phyloP scores from a whole-genome alignment of 2,113 vertebrate genomes.

The Progne subis region DNA sequence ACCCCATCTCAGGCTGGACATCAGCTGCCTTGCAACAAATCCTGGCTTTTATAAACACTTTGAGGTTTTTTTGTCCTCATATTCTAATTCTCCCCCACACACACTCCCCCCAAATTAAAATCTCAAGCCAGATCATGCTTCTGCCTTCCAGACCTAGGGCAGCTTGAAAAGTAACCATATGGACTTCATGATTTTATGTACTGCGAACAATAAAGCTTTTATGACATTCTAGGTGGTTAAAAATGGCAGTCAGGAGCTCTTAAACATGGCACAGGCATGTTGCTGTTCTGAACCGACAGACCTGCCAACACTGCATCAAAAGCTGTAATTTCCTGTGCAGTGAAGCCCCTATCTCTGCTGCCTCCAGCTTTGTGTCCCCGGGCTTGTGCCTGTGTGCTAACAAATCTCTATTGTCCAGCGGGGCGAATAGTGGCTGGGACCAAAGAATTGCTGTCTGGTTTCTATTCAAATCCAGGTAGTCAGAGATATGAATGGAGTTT shows the following conservation, averaged over 20 bases:
- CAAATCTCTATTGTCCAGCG: constrained; percentile 94
- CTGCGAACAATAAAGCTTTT: constrained; percentile 71
- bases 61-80: not conserved
- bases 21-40: not conserved
- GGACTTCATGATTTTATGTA: constrained; percentile 70
- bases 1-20: not conserved
- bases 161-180: constrained; percentile 60
- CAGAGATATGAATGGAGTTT: constrained; percentile 80
- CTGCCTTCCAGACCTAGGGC: constrained; percentile 35
- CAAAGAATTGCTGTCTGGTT: constrained; percentile 93
- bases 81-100: not conserved
- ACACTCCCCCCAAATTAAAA: not conserved
- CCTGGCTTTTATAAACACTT: not conserved
- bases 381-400: constrained; percentile 89
- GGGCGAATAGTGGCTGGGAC: constrained; percentile 85
- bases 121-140: not conserved
- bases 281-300: constrained; percentile 77
- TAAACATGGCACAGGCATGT: constrained; percentile 71
- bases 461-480: constrained; percentile 98
- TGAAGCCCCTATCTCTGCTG: constrained; percentile 81
- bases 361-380: constrained; percentile 89
- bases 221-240: constrained; percentile 71
- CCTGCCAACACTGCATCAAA: constrained; percentile 87
- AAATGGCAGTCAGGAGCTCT: constrained; percentile 75
- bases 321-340: constrained; percentile 95